phyloP scores from a whole-genome alignment of 1,140 invertebrate species.

The Archivesica marissinica region DNA sequence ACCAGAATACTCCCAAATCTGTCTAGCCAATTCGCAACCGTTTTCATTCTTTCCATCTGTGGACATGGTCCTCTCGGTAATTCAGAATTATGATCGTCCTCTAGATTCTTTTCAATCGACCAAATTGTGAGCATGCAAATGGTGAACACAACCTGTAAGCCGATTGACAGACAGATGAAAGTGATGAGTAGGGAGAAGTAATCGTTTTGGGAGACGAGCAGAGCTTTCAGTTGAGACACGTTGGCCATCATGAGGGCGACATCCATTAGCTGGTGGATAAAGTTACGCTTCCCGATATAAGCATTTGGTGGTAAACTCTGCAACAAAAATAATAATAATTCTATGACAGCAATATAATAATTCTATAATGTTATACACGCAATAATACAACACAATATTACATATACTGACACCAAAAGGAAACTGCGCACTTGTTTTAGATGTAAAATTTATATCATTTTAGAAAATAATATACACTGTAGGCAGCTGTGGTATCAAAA shows the following conservation, averaged over 20 bases:
- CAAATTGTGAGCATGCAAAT: constrained; percentile 32
- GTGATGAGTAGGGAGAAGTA: constrained; percentile 14
- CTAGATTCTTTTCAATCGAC: background rate
- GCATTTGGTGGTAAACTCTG: constrained; percentile 8
- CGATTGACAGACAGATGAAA: constrained; percentile 30
- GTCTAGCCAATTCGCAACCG: constrained; percentile 15
- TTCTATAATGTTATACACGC: too few species aligned
- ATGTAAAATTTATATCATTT: too few species aligned
- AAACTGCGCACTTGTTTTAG: too few species aligned
- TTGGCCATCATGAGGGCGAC: constrained; percentile 55
- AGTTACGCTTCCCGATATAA: constrained; percentile 47
- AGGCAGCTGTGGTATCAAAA: too few species aligned
- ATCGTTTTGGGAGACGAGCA: background rate
- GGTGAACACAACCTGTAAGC: constrained; percentile 38
- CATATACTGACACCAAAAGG: too few species aligned
- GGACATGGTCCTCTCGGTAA: background rate
- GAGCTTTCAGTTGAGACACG: constrained; percentile 44
- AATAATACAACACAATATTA: too few species aligned
- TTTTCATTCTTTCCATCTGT: background rate
- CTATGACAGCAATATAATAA: too few species aligned
- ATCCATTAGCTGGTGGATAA: constrained; percentile 57
- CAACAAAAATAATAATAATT: too few species aligned
- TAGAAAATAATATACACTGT: too few species aligned
- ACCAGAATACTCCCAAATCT: constrained; percentile 32
- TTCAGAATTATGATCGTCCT: background rate